Evolutionary conservation across 2,888 invertebrate species (phyloP).

Genomic region (Linnaemya vulpina): DNA sequence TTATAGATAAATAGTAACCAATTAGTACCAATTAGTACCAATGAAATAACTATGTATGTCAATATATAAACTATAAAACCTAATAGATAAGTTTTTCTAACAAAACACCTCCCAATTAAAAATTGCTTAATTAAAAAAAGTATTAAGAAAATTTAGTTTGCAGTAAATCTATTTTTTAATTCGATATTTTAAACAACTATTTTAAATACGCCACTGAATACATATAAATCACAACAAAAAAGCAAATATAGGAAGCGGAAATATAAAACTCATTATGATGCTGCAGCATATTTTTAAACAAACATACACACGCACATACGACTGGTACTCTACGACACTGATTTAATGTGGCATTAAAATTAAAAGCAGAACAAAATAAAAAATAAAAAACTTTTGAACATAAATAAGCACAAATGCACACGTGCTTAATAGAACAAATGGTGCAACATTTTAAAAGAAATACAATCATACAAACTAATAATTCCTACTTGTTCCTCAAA

Average conservation of each 20-base stretch:
- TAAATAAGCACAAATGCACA: conserved; percentile 38
- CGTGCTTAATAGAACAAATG: conserved; percentile 47
- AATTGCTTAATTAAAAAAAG: no score
- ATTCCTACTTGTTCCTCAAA: conserved; percentile 55
- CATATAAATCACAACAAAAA: neutral
- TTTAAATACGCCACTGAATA: neutral
- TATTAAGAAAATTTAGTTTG: no score
- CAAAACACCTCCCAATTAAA: no score
- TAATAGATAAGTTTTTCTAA: no score
- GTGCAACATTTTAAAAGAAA: conserved; percentile 37
- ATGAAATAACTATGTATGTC: no score
- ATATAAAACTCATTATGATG: conserved; percentile 43
- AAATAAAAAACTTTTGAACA: conserved; percentile 47
- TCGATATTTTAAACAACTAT: neutral
- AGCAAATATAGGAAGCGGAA: conserved; percentile 42
- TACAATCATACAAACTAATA: conserved; percentile 55
- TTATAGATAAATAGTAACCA: no score
- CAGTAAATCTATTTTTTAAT: no score
- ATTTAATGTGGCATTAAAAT: conserved; percentile 59
- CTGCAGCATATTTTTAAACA: conserved; percentile 30
- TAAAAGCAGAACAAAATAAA: conserved; percentile 13
- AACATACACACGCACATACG: neutral
- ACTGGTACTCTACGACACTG: neutral
- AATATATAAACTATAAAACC: no score
- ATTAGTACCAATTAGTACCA: no score